Base-by-base conservation (phyloP, 2,113 vertebrate species). In the Gasterosteus aculeatus region DNA sequence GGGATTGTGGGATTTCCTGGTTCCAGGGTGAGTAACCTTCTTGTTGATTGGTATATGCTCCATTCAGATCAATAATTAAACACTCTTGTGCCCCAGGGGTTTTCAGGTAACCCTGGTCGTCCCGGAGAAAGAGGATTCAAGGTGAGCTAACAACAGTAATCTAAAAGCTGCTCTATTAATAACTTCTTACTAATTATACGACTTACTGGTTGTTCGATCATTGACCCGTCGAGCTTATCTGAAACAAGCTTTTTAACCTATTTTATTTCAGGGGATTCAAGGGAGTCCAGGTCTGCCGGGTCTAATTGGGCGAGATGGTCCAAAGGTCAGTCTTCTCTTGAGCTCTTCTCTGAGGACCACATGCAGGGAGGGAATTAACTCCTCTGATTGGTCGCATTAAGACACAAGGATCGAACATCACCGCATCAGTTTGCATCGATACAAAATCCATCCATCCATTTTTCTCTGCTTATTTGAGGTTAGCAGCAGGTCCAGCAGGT, bases 1-100 rank as follows among this genome's bases (percentile, higher is more conserved):
- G 94, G 94, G 3, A 79, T 92, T 42, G 26, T 87, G 61, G 93
- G 94, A 57, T 85, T 88, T 65, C 88, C 89, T 54, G 94, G 94
- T 78, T 3, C 2, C 1, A 82, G 88, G 74, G 94, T 95, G 67
- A 89, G 90, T 78, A 19, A 15, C 31, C 2, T 1, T 47, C 2
- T 2, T 26, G 51, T 57, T 4, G 1, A 66, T 68, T 26, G n/a
- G 0, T 10, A 31, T 69, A 54, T 15, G 60, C n/a, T n/a, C n/a
- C 29, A 39, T 12, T 60, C 19, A 29, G 26, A 26, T 56, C 10
- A 35, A 18, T 26, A 39, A 26, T 49, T 1, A 61, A 41, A n/a
- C 16, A 8, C 10, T 5, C 41, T 22, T 71, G 33, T 85, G 39
- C 83, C 78, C 72, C 72, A 94, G 94, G 96, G 97, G 53, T 54